Evolutionary conservation across 2,113 vertebrate species (phyloP).

Genomic region (Marcusenius ussheri): DNA sequence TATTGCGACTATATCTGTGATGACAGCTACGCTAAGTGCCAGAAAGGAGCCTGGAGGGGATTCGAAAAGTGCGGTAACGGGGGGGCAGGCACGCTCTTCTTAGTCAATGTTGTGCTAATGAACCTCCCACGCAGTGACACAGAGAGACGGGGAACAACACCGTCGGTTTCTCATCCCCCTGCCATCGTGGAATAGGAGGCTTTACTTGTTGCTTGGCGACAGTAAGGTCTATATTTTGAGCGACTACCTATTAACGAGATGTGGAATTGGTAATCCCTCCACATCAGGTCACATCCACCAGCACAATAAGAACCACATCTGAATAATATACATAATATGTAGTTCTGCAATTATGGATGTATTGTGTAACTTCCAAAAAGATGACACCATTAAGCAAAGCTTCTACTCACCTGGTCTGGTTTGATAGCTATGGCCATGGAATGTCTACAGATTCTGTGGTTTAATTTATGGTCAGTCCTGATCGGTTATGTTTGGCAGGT

Average conservation of each 20-base stretch:
- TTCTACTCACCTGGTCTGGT: not conserved
- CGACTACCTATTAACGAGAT: constrained; percentile 39
- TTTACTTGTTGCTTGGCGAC: constrained; percentile 71
- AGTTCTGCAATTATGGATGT: not conserved
- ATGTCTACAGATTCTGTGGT: not conserved
- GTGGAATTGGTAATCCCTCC: not conserved
- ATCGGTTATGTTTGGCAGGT: constrained; percentile 57
- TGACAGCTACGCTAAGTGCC: not conserved
- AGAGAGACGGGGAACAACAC: constrained; percentile 15
- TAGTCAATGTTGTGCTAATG: constrained; percentile 22
- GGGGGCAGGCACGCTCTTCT: constrained; percentile 10
- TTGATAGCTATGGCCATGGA: not conserved
- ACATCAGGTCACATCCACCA: not conserved
- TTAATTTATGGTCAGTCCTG: constrained; percentile 11
- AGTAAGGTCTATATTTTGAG: constrained; percentile 55
- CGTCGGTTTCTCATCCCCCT: constrained; percentile 35
- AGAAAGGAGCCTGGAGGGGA: not conserved
- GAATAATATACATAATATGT: not conserved
- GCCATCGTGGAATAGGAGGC: constrained; percentile 46
- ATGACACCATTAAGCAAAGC: not conserved
- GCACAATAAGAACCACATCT: not conserved
- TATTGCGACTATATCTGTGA: not conserved
- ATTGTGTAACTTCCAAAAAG: not conserved
- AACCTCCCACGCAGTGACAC: constrained; percentile 17
- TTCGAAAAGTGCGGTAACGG: constrained; percentile 3